Base-by-base conservation (phyloP, 2,888 invertebrate species). In the Meteorus colon region DNA sequence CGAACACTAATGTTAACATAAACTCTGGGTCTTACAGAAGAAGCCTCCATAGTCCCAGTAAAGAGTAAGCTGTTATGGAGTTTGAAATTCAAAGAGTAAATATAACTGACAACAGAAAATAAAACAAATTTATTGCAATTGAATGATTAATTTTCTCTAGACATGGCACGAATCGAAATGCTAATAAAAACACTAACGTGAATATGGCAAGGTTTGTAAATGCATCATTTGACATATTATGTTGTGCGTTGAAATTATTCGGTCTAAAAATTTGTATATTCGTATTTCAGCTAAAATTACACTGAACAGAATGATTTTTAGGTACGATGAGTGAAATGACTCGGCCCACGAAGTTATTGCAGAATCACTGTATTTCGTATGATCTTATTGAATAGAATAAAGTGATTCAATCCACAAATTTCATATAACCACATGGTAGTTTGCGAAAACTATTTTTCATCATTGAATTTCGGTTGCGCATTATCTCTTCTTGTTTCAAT, bases 1-100 rank as follows among this genome's bases (percentile, higher is more conserved):
- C 79, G 31, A 82, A 83, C 63, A 78, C 78, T 63, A 83, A 83
- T 73, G 76, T 79, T 75, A 82, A 82, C 73, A 73, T 75, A 41
- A 82, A 83, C 60, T 77, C 79, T 27, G 77, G 65, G 29, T 77
- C 81, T 12, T 79, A 80, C 73, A 82, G 82, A 71, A 78, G 82
- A 51, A 83, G 81, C 73, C 76, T 81, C 67, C 80, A 78, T 69
- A 37, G 72, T 27, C 59, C 79, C 8, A 76, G 73, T 65, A 78
- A 71, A 48, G 81, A 78, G 82, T 82, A 79, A 81, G 79, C 41
- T 70, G 5, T 37, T 27, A 48, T 1, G 10, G 6, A 60, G 60
- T 19, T 55, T 55, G 4, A 55, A 19, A 55, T 19, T 6, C 4
- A 19, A 55, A 55, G 6, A 19, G n/a, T n/a, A n/a, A 19, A 19